Percentiles rank a stretch among this genome's conserved stretches.
phyloP scores from a whole-genome alignment of 1,140 invertebrate species.

The Dendroctonus valens region DNA sequence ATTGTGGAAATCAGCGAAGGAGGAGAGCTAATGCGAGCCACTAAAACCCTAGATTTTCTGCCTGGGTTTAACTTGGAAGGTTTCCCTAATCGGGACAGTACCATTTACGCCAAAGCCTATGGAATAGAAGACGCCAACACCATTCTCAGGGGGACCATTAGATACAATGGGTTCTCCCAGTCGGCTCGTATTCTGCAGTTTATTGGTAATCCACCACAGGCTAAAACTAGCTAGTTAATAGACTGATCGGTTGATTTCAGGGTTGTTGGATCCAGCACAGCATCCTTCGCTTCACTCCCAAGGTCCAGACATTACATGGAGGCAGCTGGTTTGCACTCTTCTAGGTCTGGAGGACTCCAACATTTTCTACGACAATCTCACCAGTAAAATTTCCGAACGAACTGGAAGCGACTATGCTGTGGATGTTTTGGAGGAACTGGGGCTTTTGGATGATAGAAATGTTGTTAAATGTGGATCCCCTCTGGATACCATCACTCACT shows the following conservation, averaged over 20 bases:
- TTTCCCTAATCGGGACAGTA: slow-evolving; percentile 95
- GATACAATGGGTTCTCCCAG: slow-evolving; percentile 77
- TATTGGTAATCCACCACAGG: slow-evolving; percentile 50
- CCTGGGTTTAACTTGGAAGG: slow-evolving; percentile 97
- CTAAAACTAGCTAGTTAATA: not conserved
- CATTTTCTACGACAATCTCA: slow-evolving; percentile 93
- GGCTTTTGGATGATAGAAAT: slow-evolving; percentile 79
- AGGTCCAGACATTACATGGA: slow-evolving; percentile 96
- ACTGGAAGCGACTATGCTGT: slow-evolving; percentile 69
- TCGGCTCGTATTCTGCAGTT: slow-evolving; percentile 82
- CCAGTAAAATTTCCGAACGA: slow-evolving; percentile 72
- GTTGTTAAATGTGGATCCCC: slow-evolving; percentile 85
- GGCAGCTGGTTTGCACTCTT: slow-evolving; percentile 82
- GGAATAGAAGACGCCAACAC: slow-evolving; percentile 83
- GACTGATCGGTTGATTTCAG: slow-evolving; percentile 45
- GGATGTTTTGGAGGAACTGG: slow-evolving; percentile 78
- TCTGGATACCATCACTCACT: slow-evolving; percentile 88
- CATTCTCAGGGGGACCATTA: slow-evolving; percentile 72
- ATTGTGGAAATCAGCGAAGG: slow-evolving; percentile 88
- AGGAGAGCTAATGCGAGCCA: slow-evolving; percentile 80
- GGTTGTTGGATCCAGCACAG: slow-evolving; percentile 82
- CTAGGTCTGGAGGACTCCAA: slow-evolving; percentile 80
- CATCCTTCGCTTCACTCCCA: slow-evolving; percentile 88
- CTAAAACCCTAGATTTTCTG: slow-evolving; percentile 80
- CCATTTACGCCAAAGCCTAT: slow-evolving; percentile 84